phyloP scores from a whole-genome alignment of 2,797 vertebrate genomes.

The Gambusia yucatana region DNA sequence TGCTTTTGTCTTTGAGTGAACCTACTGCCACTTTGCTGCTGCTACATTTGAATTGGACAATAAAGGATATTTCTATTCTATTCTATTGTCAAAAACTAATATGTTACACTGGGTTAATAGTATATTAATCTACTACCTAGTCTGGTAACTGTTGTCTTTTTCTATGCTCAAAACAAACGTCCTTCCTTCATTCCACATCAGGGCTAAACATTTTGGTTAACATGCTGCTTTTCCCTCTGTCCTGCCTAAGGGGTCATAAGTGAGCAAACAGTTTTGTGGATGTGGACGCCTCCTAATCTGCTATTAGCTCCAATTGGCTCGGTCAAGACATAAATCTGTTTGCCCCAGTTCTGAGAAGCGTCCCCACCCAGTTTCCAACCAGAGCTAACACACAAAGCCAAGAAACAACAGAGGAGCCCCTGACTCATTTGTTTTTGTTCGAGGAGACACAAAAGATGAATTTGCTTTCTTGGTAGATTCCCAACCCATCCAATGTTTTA shows the following conservation, averaged over 20 bases:
- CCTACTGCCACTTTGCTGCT: not conserved
- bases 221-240: not conserved
- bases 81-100: not conserved
- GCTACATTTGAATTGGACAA: not conserved
- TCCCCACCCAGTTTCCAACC: slow-evolving; percentile 35
- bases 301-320: slow-evolving; percentile 58
- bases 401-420: slow-evolving; percentile 22
- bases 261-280: slow-evolving; percentile 38
- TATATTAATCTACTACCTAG: not conserved
- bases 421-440: slow-evolving; percentile 22
- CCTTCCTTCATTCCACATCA: slow-evolving; percentile 1
- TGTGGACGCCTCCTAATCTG: slow-evolving; percentile 72
- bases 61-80: not conserved
- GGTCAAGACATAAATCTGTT: slow-evolving; percentile 73
- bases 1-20: not conserved
- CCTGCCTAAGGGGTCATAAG: slow-evolving; percentile 8
- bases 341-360: slow-evolving; percentile 72
- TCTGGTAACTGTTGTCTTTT: not conserved
- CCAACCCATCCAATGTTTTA: slow-evolving; percentile 26
- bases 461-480: slow-evolving; percentile 34
- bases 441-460: slow-evolving; percentile 18
- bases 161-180: not conserved
- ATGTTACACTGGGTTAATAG: not conserved
- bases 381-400: slow-evolving; percentile 36
- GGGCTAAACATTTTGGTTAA: not conserved